Base-by-base conservation (phyloP, 2,888 invertebrate genomes). In the Andrena dorsata region DNA sequence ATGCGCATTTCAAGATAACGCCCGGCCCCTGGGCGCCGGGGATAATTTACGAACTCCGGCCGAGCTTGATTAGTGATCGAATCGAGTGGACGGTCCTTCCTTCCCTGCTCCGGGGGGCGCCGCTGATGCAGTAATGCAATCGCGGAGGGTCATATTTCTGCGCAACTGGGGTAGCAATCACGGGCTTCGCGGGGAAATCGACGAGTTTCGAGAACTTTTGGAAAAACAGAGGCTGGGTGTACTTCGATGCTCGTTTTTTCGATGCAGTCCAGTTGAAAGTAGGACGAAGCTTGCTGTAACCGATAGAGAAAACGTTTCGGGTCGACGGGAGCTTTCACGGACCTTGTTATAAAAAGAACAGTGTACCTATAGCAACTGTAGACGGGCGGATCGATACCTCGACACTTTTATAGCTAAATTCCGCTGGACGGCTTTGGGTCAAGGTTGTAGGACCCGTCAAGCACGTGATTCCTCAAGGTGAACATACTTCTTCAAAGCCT, bases 1-100 rank as follows among this genome's bases (percentile, higher is more conserved):
- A 63, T 56, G 72, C 72, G 28, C 63, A 30, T 47, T 28, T 56
- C 32, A 30, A 68, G 84, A 84, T 84, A 84, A 80, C 84, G 60
- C 60, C 49, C 20, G 28, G 41, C 63, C 69, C 26, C 68, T 35
- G 13, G 75, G 35, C 53, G 56, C 13, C 72, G 56, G 56, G 41
- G 60, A 60, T 72, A 60, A 70, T 66, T 81, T 73, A 73, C 71
- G 51, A 41, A 61, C 53, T 26, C 20, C 26, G 4, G 35, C 26
- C 10, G 60, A 56, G 10, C 28, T 41, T 23, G 35, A 60, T 53
- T 53, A 20, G 28, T 26, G 28, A 61, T 65, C 73, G 56, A 49
- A 47, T 64, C 8, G 10, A 10, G 4, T 56, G 56, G 26, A 26
- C 23, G n/a, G 8, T 7, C 20, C 47, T 61, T 60, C 20, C 47